Base-by-base conservation (phyloP, 2,888 invertebrate genomes). In the Hypomecis punctinalis region DNA sequence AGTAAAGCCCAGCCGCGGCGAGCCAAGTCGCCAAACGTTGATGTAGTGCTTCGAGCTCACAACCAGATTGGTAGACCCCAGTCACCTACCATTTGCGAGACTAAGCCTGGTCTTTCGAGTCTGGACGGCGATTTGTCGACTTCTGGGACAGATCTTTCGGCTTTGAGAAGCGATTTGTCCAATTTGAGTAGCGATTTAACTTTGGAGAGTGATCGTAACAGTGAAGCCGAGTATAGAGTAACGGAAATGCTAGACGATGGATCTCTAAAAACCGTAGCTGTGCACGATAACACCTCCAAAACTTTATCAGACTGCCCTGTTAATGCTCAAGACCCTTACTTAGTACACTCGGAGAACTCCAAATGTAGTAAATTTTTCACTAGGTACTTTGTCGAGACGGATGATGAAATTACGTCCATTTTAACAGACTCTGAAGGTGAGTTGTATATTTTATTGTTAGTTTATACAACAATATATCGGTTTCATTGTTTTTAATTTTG, bases 401-500 rank as follows among this genome's bases (percentile, higher is more conserved):
- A 96, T 68, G 95, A 95, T 71, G 96, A 96, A 79, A 94, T 95
- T 71, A 94, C 95, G 33, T 96, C 96, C 0, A 95, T 96, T 54
- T 94, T 95, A 47, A 96, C 96, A 2, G 96, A 96, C 80, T 95
- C 96, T 42, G 96, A 96, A 91, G 96, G 95, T 95, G 79, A 83
- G 78, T 69, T 23, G 36, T 5, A 10, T 33, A 33, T 8, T 10
- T 2, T 47, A 5, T 9, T 9, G 0, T 9, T 5, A 8, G 5
- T 9, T 5, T 10, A 48, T 5, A 8, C 10, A 35, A 35, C 0
- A 35, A 0, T 35, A 8, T 0, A 35, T 5, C 7, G 0, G 7
- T 10, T 48, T 48, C n/a, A 13, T 48, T 23, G 23, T 23, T 23
- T 23, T 1, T 23, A n/a, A 1, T 23, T 23, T 23, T 23, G 3